Evolutionary conservation across 1,140 invertebrate genomes (phyloP), one percentile per base, ranked within the genome.

Genomic region (Cherax destructor): DNA sequence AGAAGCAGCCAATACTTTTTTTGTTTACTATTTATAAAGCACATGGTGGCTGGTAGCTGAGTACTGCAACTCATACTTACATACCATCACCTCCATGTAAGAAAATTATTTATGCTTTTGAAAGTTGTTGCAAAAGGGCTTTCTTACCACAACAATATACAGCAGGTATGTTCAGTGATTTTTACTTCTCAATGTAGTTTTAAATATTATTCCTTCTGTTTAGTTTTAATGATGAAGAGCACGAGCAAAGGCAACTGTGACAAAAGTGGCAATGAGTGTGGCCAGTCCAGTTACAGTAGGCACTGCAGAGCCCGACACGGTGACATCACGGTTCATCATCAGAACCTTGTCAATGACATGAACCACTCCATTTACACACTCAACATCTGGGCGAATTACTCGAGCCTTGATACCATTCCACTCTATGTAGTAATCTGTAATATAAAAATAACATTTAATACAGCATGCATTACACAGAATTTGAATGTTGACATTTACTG

Each of bases 281-380:
- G 86, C 76, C 61, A 80, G 7, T 52, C 86, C 86, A 79, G 77
- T 79, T 4, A 50, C 86, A 4, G 77, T 47, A 9, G 76, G 77
- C 18, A 50, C 30, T 61, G 86, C 74, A 52, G 83, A 86, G 50
- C 83, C 95, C 3, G 96, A 96, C 16, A 97, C 97, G 91, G 96
- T 95, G n/a, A 99, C 96, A 94, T 99, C 98, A 93, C 96, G 96
- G 92, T 97, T 97, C 94, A 96, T 96, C 90, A 98, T 95, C 92
- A 99, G 96, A 18, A 97, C 97, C 88, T 95, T 95, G 94, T 98
- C 97, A 93, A 99, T 98, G 69, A 98, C 97, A 94, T 99, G 98
- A 92, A 99, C 98, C 84, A 98, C 97, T 56, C 98, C 98, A 94
- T 99, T 99, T 93, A 97, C 98, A 94, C 98, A 98, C 93, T 97